Evolutionary conservation across 2,888 invertebrate genomes (phyloP), one percentile per base, ranked within the genome.

Genomic region (Campoplex nolae): DNA sequence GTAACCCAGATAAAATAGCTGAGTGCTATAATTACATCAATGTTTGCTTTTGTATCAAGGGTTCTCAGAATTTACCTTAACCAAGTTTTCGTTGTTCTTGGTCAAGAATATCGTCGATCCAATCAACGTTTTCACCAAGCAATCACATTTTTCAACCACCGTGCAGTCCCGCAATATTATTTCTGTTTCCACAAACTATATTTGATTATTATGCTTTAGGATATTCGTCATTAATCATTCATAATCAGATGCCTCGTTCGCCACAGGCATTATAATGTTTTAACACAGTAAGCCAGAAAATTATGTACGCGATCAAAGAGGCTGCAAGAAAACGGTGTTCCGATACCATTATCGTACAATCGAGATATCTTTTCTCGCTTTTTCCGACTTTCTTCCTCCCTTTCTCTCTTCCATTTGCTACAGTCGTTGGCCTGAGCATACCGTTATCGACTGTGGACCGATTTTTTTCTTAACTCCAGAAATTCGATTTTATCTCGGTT

Each of bases 401-500:
- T n/a, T 65, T 67, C 54, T 35, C 71, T 48, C 9, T 18, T 48
- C 51, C 51, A 35, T 13, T 48, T 32, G 75, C 13, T 58, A 86
- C 38, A 70, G 62, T 74, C 54, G 51, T 32, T 23, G 18, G 51
- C 13, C 45, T 65, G 28, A 56, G 45, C 45, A 76, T 23, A 67
- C 58, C 74, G 68, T 77, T 86, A 78, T 45, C 48, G 51, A 71
- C 54, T 54, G 42, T 18, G 75, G 75, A 28, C 42, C 76, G 45
- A 79, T 58, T 79, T 84, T 80, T 80, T 88, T 71, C 56, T 77
- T 68, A 76, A 62, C 73, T 51, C 83, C 77, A 83, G 87, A 88
- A 89, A 89, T 89, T 87, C 88, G 89, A 89, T 89, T 86, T 88
- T 80, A 85, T 89, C 89, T 86, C 74, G 75, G 80, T 73, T 48